Percentiles rank a stretch among this genome's conserved stretches.
These are phyloP conservation scores for Eledone cirrhosa DNA, from an alignment of 2,888 invertebrate genomes.

Conservation along the genomic window DNA sequence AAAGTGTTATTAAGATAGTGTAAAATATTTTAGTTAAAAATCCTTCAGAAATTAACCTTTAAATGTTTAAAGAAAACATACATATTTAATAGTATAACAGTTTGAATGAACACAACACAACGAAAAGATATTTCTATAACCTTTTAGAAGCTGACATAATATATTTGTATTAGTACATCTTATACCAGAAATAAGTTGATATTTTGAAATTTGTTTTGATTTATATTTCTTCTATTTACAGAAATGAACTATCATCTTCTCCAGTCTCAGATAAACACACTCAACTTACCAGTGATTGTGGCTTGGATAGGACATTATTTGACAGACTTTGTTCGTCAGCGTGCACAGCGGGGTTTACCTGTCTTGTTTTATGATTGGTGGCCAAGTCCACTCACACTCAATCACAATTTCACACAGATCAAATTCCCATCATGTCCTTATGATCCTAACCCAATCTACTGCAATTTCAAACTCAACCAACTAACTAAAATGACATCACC, in stretches of 20 bases:
- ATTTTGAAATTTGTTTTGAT: background rate
- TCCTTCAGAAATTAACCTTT: too few species aligned
- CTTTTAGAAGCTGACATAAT: too few species aligned
- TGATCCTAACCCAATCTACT: slow-evolving; percentile 65
- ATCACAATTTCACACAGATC: slow-evolving; percentile 71
- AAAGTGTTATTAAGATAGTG: too few species aligned
- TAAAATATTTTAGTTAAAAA: too few species aligned
- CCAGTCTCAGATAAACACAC: slow-evolving; percentile 71
- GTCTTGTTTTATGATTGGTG: slow-evolving; percentile 76
- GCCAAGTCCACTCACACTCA: slow-evolving; percentile 70
- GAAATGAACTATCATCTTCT: slow-evolving; percentile 55
- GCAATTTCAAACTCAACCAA: slow-evolving; percentile 77
- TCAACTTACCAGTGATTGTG: slow-evolving; percentile 74
- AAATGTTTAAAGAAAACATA: too few species aligned
- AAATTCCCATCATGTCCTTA: slow-evolving; percentile 74
- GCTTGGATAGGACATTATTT: slow-evolving; percentile 77
- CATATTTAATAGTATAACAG: too few species aligned
- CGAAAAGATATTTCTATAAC: too few species aligned
- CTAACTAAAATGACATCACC: slow-evolving; percentile 76
- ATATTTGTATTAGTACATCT: background rate
- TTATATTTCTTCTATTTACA: slow-evolving; percentile 38
- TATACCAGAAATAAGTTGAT: background rate
- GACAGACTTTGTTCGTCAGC: slow-evolving; percentile 58
- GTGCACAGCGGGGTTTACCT: slow-evolving; percentile 65
- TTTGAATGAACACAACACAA: too few species aligned